Evolutionary conservation across 2,113 vertebrate genomes (phyloP).

Genomic region (Oxyruncus cristatus): DNA sequence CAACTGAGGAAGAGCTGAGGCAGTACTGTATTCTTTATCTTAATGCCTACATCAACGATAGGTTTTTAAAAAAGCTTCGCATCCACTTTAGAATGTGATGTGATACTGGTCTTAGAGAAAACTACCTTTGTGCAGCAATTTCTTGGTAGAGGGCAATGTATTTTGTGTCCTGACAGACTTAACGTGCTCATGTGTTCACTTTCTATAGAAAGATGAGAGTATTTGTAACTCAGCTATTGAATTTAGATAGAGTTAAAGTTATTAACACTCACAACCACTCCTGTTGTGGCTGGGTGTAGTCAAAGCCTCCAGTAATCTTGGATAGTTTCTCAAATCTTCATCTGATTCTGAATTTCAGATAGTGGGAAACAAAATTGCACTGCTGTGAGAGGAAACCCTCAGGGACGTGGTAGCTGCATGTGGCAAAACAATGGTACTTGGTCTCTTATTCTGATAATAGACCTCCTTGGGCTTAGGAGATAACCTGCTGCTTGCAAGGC

Average conservation of each 20-base stretch:
- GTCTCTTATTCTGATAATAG: not conserved
- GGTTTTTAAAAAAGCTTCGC: not conserved
- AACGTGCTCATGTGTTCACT: not conserved
- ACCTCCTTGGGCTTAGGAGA: not conserved
- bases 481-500: not conserved
- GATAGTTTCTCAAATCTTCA: not conserved
- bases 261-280: not conserved
- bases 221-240: not conserved
- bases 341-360: not conserved
- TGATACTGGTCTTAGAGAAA: not conserved
- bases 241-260: not conserved
- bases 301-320: not conserved
- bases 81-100: not conserved
- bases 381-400: not conserved
- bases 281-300: not conserved
- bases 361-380: not conserved
- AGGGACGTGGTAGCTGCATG: fast-evolving
- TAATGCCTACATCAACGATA: not conserved
- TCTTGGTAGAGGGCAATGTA: not conserved
- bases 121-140: not conserved
- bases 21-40: not conserved
- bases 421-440: not conserved
- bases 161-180: not conserved
- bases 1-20: not conserved
- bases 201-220: not conserved